Conservation (phyloP, 2,888 invertebrate species). For the Ormyrus nitidulus region DNA sequence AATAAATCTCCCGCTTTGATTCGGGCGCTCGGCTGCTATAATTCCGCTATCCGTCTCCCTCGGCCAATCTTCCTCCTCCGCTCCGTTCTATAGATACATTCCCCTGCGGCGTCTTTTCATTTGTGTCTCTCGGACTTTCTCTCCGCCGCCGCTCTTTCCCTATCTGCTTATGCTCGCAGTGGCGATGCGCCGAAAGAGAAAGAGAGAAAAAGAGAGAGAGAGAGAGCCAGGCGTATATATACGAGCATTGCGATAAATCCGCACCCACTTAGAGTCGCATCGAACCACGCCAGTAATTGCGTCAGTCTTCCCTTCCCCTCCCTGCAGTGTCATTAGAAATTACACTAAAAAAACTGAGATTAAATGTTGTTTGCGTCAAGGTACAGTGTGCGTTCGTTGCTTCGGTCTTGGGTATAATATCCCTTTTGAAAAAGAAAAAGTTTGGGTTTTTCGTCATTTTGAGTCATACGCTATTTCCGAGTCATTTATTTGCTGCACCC, state of each 20-base stretch:
- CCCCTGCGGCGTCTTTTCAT: slow-evolving; percentile 19
- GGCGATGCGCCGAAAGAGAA: not conserved
- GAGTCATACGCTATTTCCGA: too few relatives aligned
- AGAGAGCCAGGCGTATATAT: too few relatives aligned
- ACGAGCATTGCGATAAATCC: too few relatives aligned
- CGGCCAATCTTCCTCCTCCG: not conserved
- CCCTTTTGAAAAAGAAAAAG: too few relatives aligned
- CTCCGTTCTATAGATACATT: slow-evolving; percentile 16
- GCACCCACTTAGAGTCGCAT: not conserved
- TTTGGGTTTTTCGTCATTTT: too few relatives aligned
- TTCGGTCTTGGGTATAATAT: too few relatives aligned
- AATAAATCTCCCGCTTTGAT: not conserved
- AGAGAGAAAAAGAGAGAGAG: too few relatives aligned
- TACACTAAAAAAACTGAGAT: too few relatives aligned
- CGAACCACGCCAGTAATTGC: not conserved
- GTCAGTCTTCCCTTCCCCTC: not conserved
- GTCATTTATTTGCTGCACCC: too few relatives aligned
- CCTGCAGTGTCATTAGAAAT: too few relatives aligned
- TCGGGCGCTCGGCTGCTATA: not conserved
- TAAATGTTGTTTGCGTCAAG: too few relatives aligned
- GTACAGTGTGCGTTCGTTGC: too few relatives aligned
- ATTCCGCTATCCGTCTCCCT: not conserved
- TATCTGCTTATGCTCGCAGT: not conserved
- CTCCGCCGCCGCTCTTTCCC: not conserved
- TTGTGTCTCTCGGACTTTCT: slow-evolving; percentile 14